Evolutionary conservation across 2,113 vertebrate species (phyloP), one percentile per base, ranked within the genome.

Genomic region (Orcinus orca): DNA sequence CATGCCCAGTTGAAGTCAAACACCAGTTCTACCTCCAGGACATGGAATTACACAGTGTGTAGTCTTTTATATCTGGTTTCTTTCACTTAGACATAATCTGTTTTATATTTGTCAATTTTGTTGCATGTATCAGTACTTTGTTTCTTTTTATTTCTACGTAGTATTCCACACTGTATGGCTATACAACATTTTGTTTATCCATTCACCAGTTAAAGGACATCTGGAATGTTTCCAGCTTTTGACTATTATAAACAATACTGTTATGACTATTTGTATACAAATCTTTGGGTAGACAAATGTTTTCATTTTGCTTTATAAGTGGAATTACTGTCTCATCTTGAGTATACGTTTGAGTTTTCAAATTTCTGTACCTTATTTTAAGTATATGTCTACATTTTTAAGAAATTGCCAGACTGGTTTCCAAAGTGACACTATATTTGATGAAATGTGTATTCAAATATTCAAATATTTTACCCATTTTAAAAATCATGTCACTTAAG

Each of bases 281-380:
- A 77, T 90, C 17, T 94, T 84, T 87, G 12, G 67, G 10, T 63
- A 33, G 36, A n/a, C 10, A 71, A 50, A 74, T 80, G 36, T 86
- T 96, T 94, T 93, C 55, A 90, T 88, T 96, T 83, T 76, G 29
- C 58, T 93, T 90, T 36, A 8, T 73, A 79, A 79, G 60, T 92
- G 33, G 58, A 82, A 81, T 89, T 65, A 23, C 12, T 82, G 20
- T 77, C 76, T 80, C 73, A 82, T 53, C 20, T 38, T 41, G 82
- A 87, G 23, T 41, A 55, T 50, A 77, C 71, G 44, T 65, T 82
- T 62, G 93, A 41, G 23, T 58, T 88, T 86, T 58, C 33, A 81
- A 85, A 71, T 70, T 95, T 36, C 20, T 86, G 2, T 44, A 77
- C 81, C 77, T 95, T 93, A 88, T 65, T 79, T 96, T 73, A 91